A percentile compares a stretch with the other conserved stretches of the same genome.
These are phyloP conservation scores for Tetropium fuscum DNA, from an alignment of 2,888 invertebrate species.

Conservation along the genomic window DNA sequence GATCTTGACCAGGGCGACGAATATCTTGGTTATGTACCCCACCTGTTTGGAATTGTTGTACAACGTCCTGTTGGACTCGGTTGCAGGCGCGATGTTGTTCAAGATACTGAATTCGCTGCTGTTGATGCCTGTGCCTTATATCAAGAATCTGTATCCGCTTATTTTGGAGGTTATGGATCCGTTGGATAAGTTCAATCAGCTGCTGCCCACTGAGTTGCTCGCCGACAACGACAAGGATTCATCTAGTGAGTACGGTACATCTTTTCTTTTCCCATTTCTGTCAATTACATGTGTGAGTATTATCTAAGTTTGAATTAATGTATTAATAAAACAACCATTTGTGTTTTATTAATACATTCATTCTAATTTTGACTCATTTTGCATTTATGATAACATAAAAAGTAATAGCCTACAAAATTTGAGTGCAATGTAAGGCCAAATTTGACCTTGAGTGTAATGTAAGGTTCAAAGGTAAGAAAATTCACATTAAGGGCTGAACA, in stretches of 20 bases:
- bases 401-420: too few species aligned
- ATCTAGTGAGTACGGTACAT: conserved; percentile 54
- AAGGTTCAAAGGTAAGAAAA: too few species aligned
- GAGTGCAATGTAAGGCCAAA: too few species aligned
- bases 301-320: too few species aligned
- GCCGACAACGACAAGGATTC: conserved; percentile 56
- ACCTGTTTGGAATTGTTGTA: conserved; percentile 63
- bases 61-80: conserved; percentile 68
- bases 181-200: conserved; percentile 63
- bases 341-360: too few species aligned
- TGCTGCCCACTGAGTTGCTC: conserved; percentile 61
- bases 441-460: too few species aligned
- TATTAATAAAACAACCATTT: too few species aligned
- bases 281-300: too few species aligned
- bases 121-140: conserved; percentile 66
- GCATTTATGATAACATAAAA: too few species aligned
- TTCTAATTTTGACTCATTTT: too few species aligned
- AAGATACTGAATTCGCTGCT: conserved; percentile 70
- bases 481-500: too few species aligned
- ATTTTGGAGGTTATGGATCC: conserved; percentile 63
- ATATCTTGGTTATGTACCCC: conserved; percentile 60
- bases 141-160: conserved; percentile 60
- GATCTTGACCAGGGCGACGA: conserved; percentile 58
- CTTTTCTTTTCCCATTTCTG: too few species aligned
- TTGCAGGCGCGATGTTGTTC: conserved; percentile 71